Base-by-base conservation (phyloP, 2,113 vertebrate genomes). In the Cyphomyrus discorhynchus region DNA sequence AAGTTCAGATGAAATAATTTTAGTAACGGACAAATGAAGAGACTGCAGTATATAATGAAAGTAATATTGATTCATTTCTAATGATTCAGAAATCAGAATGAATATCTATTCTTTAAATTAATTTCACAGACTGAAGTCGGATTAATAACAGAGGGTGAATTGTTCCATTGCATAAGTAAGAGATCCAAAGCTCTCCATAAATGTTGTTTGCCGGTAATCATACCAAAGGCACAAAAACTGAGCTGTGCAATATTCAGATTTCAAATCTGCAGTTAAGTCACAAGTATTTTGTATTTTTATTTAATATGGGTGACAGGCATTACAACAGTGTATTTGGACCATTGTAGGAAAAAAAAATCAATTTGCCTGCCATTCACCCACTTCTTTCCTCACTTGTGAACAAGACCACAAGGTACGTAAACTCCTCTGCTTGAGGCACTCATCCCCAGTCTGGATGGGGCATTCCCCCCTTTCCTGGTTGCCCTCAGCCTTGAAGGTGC, bases 51-150 rank as follows among this genome's bases (percentile, higher is more conserved):
- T 50, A 80, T 80, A 42, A 80, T 42, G 15, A 42, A 80, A 39
- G 31, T 42, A 42, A 19, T 77, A 35, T 31, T 11, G 13, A 74
- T 74, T 35, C 10, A 86, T 86, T 86, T 84, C 3, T 27, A 84
- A 84, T 84, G 82, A 84, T 86, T 86, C 8, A 86, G 42, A 86
- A 86, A 84, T 84, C 82, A 84, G 82, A 46, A 86, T 50, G 66
- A 4, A 74, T 35, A 13, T 74, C 31, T 74, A 31, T 74, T 74
- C 35, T 35, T 86, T 27, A 8, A 86, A 52, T n/a, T 45, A 19
- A 11, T n/a, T 35, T 86, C 49, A n/a, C 11, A 15, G 2, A 50
- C 24, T 86, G 15, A 52, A 52, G 24, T 86, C 47, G 0, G 21
- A 49, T n/a, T 13, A 70, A 50, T 46, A 27, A 21, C 35, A 42